Evolutionary conservation across 1,140 invertebrate genomes (phyloP).

Genomic region (Fopius arisanus): DNA sequence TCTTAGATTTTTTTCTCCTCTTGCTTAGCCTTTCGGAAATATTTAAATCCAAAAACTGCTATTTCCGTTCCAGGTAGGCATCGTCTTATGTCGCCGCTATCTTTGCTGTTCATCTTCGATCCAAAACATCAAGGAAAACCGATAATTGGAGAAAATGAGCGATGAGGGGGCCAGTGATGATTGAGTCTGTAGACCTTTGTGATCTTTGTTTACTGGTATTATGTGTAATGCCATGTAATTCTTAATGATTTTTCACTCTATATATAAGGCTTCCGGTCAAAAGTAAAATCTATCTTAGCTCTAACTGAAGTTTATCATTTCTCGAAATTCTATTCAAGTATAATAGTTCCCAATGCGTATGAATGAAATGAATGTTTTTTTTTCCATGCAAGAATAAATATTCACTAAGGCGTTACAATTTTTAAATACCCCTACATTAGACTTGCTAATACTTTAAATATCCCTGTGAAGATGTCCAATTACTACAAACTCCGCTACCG

Average conservation of each 20-base stretch:
- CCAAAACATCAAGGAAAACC: not conserved
- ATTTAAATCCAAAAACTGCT: constrained; percentile 36
- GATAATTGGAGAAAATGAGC: constrained; percentile 10
- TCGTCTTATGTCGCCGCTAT: constrained; percentile 34
- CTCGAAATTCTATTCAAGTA: too few species aligned
- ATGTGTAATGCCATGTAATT: constrained; percentile 50
- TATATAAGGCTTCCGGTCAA: too few species aligned
- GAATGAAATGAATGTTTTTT: not conserved
- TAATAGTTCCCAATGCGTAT: too few species aligned
- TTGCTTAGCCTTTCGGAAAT: constrained; percentile 33
- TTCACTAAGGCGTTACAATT: constrained; percentile 7
- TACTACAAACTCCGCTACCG: not conserved
- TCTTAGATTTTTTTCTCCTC: not conserved
- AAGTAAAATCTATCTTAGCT: not conserved
- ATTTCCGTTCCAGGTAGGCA: constrained; percentile 35
- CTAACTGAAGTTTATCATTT: not conserved
- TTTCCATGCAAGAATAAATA: constrained; percentile 1
- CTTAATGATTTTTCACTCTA: too few species aligned
- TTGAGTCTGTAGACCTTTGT: constrained; percentile 48
- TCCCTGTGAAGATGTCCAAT: constrained; percentile 7
- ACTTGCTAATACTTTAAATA: constrained; percentile 32
- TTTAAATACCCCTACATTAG: constrained; percentile 21
- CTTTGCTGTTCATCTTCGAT: constrained; percentile 15
- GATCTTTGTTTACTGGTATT: constrained; percentile 58
- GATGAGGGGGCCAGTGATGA: not conserved